Evolutionary conservation across 2,888 invertebrate genomes (phyloP).

Genomic region (Entomobrya multifasciata): DNA sequence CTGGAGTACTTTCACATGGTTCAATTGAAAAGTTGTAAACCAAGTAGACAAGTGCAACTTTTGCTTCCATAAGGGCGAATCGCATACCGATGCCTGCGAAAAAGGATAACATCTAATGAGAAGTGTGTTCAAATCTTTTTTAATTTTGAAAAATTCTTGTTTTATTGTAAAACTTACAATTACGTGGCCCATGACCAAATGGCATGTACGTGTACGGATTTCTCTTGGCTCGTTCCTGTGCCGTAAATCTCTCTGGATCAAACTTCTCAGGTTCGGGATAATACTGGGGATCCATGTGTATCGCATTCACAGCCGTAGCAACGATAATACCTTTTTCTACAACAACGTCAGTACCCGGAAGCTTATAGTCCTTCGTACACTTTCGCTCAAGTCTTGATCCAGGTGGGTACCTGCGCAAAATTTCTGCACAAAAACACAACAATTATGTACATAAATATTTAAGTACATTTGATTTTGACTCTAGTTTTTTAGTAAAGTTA

Average conservation of each 20-base stretch:
- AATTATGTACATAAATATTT: too few relatives aligned
- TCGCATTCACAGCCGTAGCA: constrained; percentile 46
- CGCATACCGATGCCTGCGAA: constrained; percentile 73
- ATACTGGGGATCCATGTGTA: constrained; percentile 66
- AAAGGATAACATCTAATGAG: too few relatives aligned
- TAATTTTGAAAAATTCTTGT: too few relatives aligned
- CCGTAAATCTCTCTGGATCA: constrained; percentile 71
- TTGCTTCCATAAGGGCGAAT: constrained; percentile 73
- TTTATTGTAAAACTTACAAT: constrained; percentile 50
- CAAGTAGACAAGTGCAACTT: constrained; percentile 67
- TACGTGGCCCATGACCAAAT: constrained; percentile 73
- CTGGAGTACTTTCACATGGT: constrained; percentile 61
- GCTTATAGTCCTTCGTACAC: constrained; percentile 60
- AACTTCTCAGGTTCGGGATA: constrained; percentile 74
- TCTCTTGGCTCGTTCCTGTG: constrained; percentile 71
- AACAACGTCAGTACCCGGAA: constrained; percentile 55
- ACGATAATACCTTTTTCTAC: constrained; percentile 62
- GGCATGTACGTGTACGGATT: constrained; percentile 74
- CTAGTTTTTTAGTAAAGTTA: background rate
- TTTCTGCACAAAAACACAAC: constrained; percentile 50
- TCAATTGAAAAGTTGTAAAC: constrained; percentile 66
- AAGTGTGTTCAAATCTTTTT: too few relatives aligned
- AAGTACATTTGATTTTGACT: too few relatives aligned
- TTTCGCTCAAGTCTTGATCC: constrained; percentile 67
- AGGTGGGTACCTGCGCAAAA: constrained; percentile 69